Evolutionary conservation across 2,888 invertebrate species (phyloP), one percentile per base, ranked within the genome.

Genomic region (Tigriopus californicus): DNA sequence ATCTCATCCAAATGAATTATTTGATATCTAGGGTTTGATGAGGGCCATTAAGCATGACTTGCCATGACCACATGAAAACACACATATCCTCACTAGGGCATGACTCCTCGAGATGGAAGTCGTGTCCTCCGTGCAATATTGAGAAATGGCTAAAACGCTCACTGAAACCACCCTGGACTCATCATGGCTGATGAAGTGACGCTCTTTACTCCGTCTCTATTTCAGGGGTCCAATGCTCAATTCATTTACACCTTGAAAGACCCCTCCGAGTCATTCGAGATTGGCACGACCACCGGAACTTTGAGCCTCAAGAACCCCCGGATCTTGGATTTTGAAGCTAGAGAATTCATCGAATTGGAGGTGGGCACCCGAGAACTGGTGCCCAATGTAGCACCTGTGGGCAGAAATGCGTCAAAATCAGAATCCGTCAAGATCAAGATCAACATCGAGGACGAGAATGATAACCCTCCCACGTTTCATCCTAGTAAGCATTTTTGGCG

Each of bases 201-300:
- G n/a, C n/a, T n/a, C n/a, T n/a, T n/a, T n/a, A 52, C 60, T 62
- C 54, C 47, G 60, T 49, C 44, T n/a, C 57, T 60, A 59, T 11
- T 33, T 8, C 63, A 73, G 73, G 86, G 82, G 0, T 86, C 86
- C 63, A 89, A 89, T 67, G 83, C 82, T 0, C 83, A 85, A 66
- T 90, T 89, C 66, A 77, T 78, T 0, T 89, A 85, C 69, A 80
- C 83, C 65, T 73, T 89, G 2, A 79, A 79, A 42, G 83, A 84
- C 65, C 77, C 79, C 0, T 79, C 78, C 18, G 82, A 82, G 1
- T 87, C 88, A 0, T 89, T 89, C 68, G 78, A 79, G 5, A 82
- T 89, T 55, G 86, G 89, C 61, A 77, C 82, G 0, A 75, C 80
- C 64, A 80, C 80, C 8, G 90, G 89, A 0, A 89, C 89, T 88